phyloP scores from a whole-genome alignment of 2,113 vertebrate genomes.

The Malurus cyaneus region DNA sequence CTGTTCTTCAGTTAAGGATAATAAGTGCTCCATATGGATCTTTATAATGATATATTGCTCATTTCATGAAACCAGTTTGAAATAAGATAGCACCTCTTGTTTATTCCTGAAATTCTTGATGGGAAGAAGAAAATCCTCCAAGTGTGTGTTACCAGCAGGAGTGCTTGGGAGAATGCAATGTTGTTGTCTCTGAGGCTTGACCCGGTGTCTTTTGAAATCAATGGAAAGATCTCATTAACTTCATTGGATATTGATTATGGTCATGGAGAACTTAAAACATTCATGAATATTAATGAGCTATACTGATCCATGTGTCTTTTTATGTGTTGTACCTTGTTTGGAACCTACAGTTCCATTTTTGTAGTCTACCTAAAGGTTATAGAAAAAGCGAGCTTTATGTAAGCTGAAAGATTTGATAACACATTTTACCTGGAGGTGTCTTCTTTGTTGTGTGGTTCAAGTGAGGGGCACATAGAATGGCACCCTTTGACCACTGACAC shows the following conservation, averaged over 20 bases:
- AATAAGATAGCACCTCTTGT: background rate
- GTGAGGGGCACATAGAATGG: background rate
- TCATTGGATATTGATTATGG: slow-evolving; percentile 56
- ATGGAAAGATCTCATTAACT: slow-evolving; percentile 54
- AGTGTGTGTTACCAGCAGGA: background rate
- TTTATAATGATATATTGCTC: background rate
- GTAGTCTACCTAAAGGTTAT: background rate
- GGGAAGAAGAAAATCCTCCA: background rate
- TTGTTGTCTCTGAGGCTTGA: background rate
- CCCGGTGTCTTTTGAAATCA: background rate
- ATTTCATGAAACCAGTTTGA: background rate
- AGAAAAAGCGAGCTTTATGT: background rate
- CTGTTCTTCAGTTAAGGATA: background rate
- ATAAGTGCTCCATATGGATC: background rate
- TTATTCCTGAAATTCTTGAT: background rate
- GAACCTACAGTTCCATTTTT: background rate
- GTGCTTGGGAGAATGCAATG: background rate
- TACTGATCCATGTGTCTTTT: background rate
- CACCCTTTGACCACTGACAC: background rate
- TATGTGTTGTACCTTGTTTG: background rate
- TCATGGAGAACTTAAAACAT: background rate
- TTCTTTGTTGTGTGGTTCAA: background rate
- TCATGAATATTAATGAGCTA: slow-evolving; percentile 26
- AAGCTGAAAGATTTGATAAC: background rate
- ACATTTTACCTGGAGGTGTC: background rate